Percentiles rank a stretch among this genome's conserved stretches.
Conservation (phyloP, 2,113 vertebrate genomes). For the Odontesthes bonariensis region DNA sequence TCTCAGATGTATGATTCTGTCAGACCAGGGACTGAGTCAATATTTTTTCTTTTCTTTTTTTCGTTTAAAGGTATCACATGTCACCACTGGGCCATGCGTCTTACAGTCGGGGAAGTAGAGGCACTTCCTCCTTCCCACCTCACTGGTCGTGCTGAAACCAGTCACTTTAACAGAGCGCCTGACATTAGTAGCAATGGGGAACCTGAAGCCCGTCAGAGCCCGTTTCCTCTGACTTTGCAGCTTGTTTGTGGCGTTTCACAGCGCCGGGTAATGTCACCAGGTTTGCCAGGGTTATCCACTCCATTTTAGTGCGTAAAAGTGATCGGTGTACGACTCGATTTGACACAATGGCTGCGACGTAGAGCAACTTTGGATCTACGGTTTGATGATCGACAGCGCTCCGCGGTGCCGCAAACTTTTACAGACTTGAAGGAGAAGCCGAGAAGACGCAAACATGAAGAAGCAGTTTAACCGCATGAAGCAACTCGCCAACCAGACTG, state of each 20-base stretch:
- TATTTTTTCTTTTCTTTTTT: conserved; percentile 1
- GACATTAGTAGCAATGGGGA: conserved; percentile 36
- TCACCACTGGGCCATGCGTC: conserved; percentile 63
- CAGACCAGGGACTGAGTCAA: conserved; percentile 36
- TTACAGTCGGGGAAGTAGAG: conserved; percentile 78
- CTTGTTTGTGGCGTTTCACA: neutral
- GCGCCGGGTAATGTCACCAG: neutral
- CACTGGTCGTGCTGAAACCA: conserved; percentile 35
- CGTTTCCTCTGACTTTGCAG: conserved; percentile 10
- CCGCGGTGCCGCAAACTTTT: conserved; percentile 51
- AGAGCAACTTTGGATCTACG: conserved; percentile 55
- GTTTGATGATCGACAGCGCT: conserved; percentile 52
- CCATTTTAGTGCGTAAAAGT: conserved; percentile 11
- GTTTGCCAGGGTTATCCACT: fast-evolving
- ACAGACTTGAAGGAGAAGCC: conserved; percentile 28
- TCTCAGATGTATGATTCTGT: neutral
- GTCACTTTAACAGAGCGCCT: conserved; percentile 10
- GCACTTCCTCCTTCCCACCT: conserved; percentile 81
- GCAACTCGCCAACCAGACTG: conserved; percentile 96
- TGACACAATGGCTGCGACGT: conserved; percentile 73
- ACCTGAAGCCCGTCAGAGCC: neutral
- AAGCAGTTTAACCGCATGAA: conserved; percentile 97
- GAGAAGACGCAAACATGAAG: conserved; percentile 84
- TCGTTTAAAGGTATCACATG: conserved; percentile 76
- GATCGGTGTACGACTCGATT: conserved; percentile 9